These are phyloP conservation scores for Oppia nitens DNA, from an alignment of 1,140 invertebrate genomes.

Conservation along the genomic window DNA sequence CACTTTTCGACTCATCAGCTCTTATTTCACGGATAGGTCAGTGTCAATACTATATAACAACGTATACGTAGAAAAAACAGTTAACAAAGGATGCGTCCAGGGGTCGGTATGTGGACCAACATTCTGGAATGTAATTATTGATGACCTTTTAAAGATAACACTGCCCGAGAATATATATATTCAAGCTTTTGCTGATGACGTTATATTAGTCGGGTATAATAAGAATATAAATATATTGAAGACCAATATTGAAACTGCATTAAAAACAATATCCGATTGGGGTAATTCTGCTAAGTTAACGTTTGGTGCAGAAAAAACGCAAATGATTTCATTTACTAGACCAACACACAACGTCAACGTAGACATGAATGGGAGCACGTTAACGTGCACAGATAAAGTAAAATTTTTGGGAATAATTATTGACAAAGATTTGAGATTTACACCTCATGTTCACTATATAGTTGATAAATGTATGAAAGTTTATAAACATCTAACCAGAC, in stretches of 20 bases:
- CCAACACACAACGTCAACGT: background rate
- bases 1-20: background rate
- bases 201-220: background rate
- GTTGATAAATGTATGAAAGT: background rate
- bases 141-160: constrained; percentile 4
- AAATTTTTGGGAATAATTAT: background rate
- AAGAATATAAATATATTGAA: too few relatives aligned
- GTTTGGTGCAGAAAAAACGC: background rate
- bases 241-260: background rate
- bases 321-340: background rate
- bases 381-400: background rate
- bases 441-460: background rate
- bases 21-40: background rate
- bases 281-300: background rate
- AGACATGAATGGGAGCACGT: background rate
- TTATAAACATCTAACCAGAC: background rate
- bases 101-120: constrained; percentile 14
- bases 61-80: background rate
- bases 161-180: constrained; percentile 7
- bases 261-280: background rate
- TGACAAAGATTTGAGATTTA: background rate
- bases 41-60: background rate
- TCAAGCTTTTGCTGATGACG: constrained; percentile 13
- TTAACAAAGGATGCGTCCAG: constrained; percentile 5
- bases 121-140: constrained; percentile 15